phyloP scores from a whole-genome alignment of 2,888 invertebrate species.

The Epinotia ramella region DNA sequence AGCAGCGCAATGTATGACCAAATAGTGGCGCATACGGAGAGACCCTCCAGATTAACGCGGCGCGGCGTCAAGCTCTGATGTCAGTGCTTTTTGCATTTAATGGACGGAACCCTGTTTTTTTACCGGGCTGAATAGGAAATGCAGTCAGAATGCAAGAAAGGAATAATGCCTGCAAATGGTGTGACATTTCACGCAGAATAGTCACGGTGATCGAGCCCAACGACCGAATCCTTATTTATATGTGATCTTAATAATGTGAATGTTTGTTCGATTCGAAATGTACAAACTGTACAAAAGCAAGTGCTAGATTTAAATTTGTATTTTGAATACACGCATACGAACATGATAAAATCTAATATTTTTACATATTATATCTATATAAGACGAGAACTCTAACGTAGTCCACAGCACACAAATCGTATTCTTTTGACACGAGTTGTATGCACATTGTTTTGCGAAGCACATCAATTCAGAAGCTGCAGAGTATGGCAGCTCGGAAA shows the following conservation, averaged over 20 bases:
- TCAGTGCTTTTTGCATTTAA: not conserved
- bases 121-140: conserved; percentile 23
- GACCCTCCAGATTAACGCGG: too few relatives aligned
- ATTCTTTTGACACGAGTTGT: not conserved
- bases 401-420: too few relatives aligned
- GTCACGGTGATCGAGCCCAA: conserved; percentile 28
- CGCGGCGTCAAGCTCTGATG: too few relatives aligned
- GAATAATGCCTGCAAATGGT: conserved; percentile 9
- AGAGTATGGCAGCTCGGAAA: not conserved
- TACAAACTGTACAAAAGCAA: too few relatives aligned
- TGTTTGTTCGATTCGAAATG: not conserved
- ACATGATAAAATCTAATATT: too few relatives aligned
- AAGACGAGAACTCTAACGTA: too few relatives aligned
- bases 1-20: not conserved
- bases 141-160: conserved; percentile 17
- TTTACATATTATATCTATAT: too few relatives aligned
- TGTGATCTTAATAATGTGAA: not conserved
- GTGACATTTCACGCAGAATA: conserved; percentile 38
- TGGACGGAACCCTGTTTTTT: conserved; percentile 13
- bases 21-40: too few relatives aligned
- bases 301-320: not conserved
- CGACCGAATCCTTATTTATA: conserved; percentile 12
- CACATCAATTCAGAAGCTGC: not conserved
- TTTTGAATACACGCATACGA: too few relatives aligned
- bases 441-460: not conserved